Evolutionary conservation across 2,113 vertebrate species (phyloP).

Genomic region (Sorex araneus): DNA sequence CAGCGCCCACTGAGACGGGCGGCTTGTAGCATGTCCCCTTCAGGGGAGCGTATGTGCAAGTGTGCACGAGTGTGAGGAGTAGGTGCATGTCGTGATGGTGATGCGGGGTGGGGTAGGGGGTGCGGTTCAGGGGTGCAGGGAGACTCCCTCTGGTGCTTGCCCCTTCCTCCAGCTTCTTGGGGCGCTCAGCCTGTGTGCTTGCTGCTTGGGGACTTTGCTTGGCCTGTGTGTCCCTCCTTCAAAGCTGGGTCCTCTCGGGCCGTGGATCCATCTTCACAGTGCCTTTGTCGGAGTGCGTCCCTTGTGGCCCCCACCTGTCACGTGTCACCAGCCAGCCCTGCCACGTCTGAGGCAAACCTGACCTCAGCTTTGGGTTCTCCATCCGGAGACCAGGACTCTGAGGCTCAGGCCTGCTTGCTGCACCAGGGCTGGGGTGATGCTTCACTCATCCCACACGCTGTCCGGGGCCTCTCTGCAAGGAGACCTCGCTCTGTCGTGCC

Average conservation of each 20-base stretch:
- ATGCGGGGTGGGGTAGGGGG: too few relatives aligned
- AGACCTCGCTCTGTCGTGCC: background rate
- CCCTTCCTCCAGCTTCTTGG: background rate
- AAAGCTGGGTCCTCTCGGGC: background rate
- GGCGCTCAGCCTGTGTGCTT: background rate
- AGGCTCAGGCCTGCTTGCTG: background rate
- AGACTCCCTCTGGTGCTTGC: background rate
- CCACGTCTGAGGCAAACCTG: slow-evolving; percentile 44
- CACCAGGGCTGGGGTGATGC: background rate
- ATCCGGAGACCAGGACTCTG: background rate
- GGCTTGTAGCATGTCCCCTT: background rate
- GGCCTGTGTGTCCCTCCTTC: background rate
- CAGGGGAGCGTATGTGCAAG: background rate
- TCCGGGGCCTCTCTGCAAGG: background rate
- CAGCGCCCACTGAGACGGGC: background rate
- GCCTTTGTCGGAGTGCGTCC: background rate
- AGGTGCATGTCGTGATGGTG: too few relatives aligned
- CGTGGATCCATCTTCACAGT: slow-evolving; percentile 16
- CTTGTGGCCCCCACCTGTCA: background rate
- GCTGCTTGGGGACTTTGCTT: too few relatives aligned
- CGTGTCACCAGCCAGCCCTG: background rate
- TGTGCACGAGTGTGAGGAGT: too few relatives aligned
- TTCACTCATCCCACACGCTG: too few relatives aligned
- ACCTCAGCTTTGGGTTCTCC: slow-evolving; percentile 17
- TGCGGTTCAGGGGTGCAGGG: too few relatives aligned